Evolutionary conservation across 1,140 invertebrate species (phyloP).

Genomic region (Zaprionus ghesquierei): DNA sequence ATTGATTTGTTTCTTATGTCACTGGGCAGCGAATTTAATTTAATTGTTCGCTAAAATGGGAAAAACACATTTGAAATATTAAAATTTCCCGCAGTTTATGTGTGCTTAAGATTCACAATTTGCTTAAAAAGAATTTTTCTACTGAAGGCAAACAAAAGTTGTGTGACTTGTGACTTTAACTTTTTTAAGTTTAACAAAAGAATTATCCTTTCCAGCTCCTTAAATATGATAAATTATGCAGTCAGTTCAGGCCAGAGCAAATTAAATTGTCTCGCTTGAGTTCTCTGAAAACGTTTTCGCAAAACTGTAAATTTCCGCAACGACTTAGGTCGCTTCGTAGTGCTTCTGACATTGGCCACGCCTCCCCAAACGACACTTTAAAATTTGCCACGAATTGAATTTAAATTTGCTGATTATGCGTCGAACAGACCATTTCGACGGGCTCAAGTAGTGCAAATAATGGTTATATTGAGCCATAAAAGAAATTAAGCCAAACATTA

Average conservation of each 20-base stretch:
- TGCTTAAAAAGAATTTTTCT: background rate
- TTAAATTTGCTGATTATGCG: slow-evolving; percentile 75
- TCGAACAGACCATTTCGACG: background rate
- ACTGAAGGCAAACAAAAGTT: slow-evolving; percentile 26
- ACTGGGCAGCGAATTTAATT: slow-evolving; percentile 10
- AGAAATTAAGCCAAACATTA: slow-evolving; percentile 79
- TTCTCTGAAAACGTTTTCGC: background rate
- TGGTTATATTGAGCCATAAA: slow-evolving; percentile 79
- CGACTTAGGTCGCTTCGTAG: slow-evolving; percentile 1
- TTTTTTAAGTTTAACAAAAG: background rate
- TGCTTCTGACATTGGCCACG: slow-evolving; percentile 57
- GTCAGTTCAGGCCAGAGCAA: slow-evolving; percentile 35
- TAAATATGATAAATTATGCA: slow-evolving; percentile 77
- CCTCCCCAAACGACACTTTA: slow-evolving; percentile 23
- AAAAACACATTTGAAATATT: no score
- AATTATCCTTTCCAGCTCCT: slow-evolving; percentile 33
- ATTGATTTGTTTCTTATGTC: slow-evolving; percentile 49
- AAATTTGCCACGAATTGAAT: slow-evolving; percentile 74
- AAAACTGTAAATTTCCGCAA: slow-evolving; percentile 21
- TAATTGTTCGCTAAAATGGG: slow-evolving; percentile 7
- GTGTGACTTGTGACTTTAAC: background rate
- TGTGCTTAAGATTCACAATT: no score
- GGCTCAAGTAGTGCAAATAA: slow-evolving; percentile 70
- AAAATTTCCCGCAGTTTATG: no score
- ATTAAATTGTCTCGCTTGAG: slow-evolving; percentile 46